phyloP scores from a whole-genome alignment of 2,113 vertebrate genomes.

The Vulpes ferrilata region DNA sequence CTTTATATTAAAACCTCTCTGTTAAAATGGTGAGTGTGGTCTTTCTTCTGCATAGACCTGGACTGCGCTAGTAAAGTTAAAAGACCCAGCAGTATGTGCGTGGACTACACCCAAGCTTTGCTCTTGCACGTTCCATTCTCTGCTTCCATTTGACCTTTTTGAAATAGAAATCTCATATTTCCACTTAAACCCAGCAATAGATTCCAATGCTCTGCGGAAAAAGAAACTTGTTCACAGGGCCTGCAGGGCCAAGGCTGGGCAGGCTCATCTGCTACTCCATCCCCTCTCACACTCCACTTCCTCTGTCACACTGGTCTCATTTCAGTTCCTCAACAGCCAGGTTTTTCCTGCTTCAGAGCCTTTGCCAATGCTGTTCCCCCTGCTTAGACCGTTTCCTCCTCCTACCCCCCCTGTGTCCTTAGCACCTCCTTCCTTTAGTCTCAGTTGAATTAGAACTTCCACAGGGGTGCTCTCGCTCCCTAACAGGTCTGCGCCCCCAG shows the following conservation, averaged over 20 bases:
- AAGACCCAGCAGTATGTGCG: not conserved
- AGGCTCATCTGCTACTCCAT: not conserved
- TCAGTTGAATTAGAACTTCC: not conserved
- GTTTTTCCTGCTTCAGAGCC: not conserved
- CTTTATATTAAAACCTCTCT: not conserved
- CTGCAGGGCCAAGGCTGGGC: not conserved
- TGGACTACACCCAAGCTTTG: not conserved
- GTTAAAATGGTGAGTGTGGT: not conserved
- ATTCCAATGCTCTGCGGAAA: not conserved
- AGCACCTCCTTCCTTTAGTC: not conserved
- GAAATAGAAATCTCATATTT: conserved; percentile 1
- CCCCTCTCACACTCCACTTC: not conserved
- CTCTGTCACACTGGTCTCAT: not conserved
- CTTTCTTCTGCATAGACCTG: not conserved
- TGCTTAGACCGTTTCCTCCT: not conserved
- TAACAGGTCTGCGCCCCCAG: not conserved
- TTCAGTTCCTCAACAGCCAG: not conserved
- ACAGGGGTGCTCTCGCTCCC: not conserved
- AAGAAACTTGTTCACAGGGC: not conserved
- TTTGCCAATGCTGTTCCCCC: not conserved
- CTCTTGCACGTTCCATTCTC: not conserved
- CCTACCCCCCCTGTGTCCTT: no score
- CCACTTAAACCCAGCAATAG: not conserved
- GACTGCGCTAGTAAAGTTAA: not conserved
- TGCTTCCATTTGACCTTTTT: conserved; percentile 23